These are phyloP conservation scores for Cephus pulcher DNA, from an alignment of 2,888 invertebrate genomes.

Conservation along the genomic window DNA sequence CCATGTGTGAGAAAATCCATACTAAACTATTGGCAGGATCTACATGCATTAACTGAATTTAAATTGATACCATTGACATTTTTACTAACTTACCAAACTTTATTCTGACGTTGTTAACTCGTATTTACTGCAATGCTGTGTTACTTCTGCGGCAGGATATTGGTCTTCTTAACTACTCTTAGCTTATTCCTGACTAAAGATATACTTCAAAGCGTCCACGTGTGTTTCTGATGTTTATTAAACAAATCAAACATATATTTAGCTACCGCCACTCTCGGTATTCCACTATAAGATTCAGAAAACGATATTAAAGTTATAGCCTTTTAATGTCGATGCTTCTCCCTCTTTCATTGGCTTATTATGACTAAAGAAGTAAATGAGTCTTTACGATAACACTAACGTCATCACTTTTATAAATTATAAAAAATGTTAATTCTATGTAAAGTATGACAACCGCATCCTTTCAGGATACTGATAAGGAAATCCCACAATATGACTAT, in stretches of 20 bases:
- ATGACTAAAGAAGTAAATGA: not conserved
- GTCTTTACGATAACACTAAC: not conserved
- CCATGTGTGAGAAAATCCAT: not conserved
- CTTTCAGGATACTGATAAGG: not conserved
- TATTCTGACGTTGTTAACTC: not conserved
- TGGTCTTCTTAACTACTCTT: slow-evolving; percentile 13
- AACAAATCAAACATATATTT: slow-evolving; percentile 58
- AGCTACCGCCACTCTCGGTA: slow-evolving; percentile 42
- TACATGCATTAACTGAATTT: too few species aligned
- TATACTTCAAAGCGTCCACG: slow-evolving; percentile 40
- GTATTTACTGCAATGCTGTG: slow-evolving; percentile 14
- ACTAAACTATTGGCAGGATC: not conserved
- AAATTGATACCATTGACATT: not conserved
- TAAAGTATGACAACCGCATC: not conserved
- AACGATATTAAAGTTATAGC: slow-evolving; percentile 7
- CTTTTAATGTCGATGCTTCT: not conserved
- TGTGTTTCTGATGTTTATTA: slow-evolving; percentile 54
- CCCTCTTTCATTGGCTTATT: not conserved
- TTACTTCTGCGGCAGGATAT: not conserved
- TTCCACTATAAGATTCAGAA: slow-evolving; percentile 26
- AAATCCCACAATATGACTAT: not conserved
- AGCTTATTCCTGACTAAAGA: slow-evolving; percentile 36
- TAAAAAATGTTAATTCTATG: not conserved
- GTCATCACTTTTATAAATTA: not conserved
- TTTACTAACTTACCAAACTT: not conserved